Evolutionary conservation across 92 coral and sea anemone species (phyloP), one percentile per base, ranked within the genome.

Genomic region (Meandrina meandrites): DNA sequence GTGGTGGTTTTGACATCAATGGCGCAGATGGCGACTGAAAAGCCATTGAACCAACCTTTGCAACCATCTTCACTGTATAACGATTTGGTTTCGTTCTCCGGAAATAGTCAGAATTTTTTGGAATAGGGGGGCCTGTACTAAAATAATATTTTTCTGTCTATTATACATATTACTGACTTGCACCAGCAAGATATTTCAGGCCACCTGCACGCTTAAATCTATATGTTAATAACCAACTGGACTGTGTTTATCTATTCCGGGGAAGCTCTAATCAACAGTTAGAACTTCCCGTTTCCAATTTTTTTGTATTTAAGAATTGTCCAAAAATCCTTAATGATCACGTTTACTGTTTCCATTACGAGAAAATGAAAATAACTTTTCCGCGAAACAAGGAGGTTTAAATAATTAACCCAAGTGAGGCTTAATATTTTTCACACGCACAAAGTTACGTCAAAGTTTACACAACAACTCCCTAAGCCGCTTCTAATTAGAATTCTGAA

Each of bases 121-220:
- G 35, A 1, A 10, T 18, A 28, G 32, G 30, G 35, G 34, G 32
- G 70, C 18, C 17, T 66, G 71, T 27, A 66, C 71, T 28, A 8
- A 64, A 27, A 27, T 64, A 64, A 66, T 66, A n/a, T 66, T 27
- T 66, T 66, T 66, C 34, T 66, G 71, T 17, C 12, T 27, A 10
- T 30, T 11, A n/a, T n/a, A n/a, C 35, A 27, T 10, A 12, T 6
- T 0, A 4, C 8, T 22, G 0, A 79, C 48, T 28, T 57, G 83
- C 71, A 36, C 50, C 28, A 35, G 51, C 18, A 18, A 57, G n/a
- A 5, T 37, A 35, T 56, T 53, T 34, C 32, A 32, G 10, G 34
- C 71, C 83, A 79, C 83, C 83, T 79, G 83, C 83, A 51, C 19
- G 32, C 36, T 48, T 60, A 27, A 11, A 30, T n/a, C n/a, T n/a